Evolutionary conservation across 1,140 invertebrate species (phyloP).

Genomic region (Hycleus cichorii): DNA sequence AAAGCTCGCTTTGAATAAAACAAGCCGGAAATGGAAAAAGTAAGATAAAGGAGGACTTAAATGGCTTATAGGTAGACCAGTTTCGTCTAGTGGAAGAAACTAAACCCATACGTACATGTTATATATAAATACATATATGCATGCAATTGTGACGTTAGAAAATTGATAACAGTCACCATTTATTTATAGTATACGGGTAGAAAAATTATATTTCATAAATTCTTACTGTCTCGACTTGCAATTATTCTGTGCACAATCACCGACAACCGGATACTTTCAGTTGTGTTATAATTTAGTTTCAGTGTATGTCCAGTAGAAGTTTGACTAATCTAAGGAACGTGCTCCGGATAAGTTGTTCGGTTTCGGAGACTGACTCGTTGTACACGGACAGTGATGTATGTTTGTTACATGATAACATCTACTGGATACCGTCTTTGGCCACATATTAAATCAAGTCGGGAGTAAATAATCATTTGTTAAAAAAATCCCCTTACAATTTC

Average conservation of each 20-base stretch:
- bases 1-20: conserved; percentile 22
- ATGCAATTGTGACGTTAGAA: conserved; percentile 11
- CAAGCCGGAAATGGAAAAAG: conserved; percentile 25
- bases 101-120: not conserved
- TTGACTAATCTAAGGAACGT: conserved; percentile 29
- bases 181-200: no score
- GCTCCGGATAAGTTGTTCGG: conserved; percentile 13
- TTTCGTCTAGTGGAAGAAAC: not conserved
- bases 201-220: no score
- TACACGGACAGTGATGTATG: conserved; percentile 25
- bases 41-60: conserved; percentile 22
- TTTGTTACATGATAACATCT: conserved; percentile 27
- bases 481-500: not conserved
- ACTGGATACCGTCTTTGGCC: conserved; percentile 6
- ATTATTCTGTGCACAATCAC: conserved; percentile 12
- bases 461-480: no score
- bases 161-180: not conserved
- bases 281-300: conserved; percentile 25
- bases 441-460: conserved; percentile 18
- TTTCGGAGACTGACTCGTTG: conserved; percentile 5
- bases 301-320: conserved; percentile 17
- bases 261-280: conserved; percentile 20
- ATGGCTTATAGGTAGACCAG: conserved; percentile 11
- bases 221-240: not conserved
- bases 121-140: conserved; percentile 19